These are phyloP conservation scores for Muscicapa adusta DNA, from an alignment of 2,113 vertebrate species.

Conservation along the genomic window DNA sequence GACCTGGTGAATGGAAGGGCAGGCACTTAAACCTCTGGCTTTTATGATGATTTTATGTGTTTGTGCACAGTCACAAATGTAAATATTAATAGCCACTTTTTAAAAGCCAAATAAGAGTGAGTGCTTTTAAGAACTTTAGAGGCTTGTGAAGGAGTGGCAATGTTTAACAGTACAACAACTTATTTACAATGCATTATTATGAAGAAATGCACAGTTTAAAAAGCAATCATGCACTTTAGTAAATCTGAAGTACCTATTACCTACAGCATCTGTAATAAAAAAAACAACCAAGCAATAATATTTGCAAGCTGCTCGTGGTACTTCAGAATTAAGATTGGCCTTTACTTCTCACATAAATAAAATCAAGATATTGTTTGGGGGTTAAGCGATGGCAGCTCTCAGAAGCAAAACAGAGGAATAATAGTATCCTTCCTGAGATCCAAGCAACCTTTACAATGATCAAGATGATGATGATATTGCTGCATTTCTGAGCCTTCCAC, in stretches of 20 bases:
- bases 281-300: neutral
- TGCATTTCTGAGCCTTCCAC: neutral
- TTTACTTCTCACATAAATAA: conserved; percentile 15
- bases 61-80: conserved; percentile 66
- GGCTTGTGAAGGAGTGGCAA: conserved; percentile 37
- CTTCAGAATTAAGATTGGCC: conserved; percentile 6
- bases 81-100: conserved; percentile 69
- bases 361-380: neutral
- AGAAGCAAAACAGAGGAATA: neutral
- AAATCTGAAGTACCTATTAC: conserved; percentile 48
- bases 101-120: conserved; percentile 69
- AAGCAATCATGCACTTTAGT: conserved; percentile 27
- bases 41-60: conserved; percentile 70
- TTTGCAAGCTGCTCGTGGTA: neutral
- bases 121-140: conserved; percentile 71
- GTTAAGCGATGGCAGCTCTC: neutral
- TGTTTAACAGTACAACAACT: conserved; percentile 17
- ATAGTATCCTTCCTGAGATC: neutral
- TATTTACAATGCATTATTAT: conserved; percentile 58
- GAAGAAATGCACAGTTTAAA: conserved; percentile 49
- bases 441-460: neutral
- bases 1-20: conserved; percentile 36
- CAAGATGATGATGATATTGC: neutral
- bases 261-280: conserved; percentile 25
- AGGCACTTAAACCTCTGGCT: conserved; percentile 61